phyloP scores from a whole-genome alignment of 2,888 invertebrate species.

The Apamea sordens region DNA sequence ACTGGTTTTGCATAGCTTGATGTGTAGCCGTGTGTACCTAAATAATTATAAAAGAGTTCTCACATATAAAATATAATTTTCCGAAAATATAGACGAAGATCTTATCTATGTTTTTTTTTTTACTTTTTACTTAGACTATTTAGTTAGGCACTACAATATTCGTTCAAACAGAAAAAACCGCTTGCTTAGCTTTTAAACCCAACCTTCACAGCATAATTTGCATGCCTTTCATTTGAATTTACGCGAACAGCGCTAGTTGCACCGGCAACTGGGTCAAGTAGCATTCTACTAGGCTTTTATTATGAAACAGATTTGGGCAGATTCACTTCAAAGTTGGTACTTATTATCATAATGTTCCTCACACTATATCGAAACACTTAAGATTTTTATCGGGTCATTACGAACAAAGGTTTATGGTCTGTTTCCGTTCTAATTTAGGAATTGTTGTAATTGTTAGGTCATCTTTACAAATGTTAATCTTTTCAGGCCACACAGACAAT shows the following conservation, averaged over 20 bases:
- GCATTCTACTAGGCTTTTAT: constrained; percentile 54
- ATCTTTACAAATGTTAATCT: constrained; percentile 19
- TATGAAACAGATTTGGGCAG: constrained; percentile 60
- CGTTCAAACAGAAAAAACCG: constrained; percentile 12
- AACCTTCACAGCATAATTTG: constrained; percentile 69
- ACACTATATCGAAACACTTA: constrained; percentile 27
- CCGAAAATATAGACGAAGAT: neutral
- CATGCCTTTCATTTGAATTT: constrained; percentile 79
- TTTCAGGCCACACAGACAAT: neutral
- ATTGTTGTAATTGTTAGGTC: constrained; percentile 22
- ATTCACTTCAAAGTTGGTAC: constrained; percentile 39
- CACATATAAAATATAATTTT: neutral
- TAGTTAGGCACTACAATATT: neutral
- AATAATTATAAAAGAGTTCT: neutral
- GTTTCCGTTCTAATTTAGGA: constrained; percentile 46
- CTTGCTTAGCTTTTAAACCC: constrained; percentile 30
- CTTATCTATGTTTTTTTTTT: neutral
- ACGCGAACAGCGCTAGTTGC: constrained; percentile 71
- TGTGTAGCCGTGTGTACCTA: no score
- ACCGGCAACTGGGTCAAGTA: constrained; percentile 75
- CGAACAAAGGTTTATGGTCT: constrained; percentile 20
- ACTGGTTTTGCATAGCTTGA: no score
- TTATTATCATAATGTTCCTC: constrained; percentile 26
- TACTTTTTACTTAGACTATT: neutral
- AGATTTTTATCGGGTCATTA: constrained; percentile 54